Evolutionary conservation across 2,888 invertebrate genomes (phyloP), one percentile per base, ranked within the genome.

Genomic region (Rotaria socialis): DNA sequence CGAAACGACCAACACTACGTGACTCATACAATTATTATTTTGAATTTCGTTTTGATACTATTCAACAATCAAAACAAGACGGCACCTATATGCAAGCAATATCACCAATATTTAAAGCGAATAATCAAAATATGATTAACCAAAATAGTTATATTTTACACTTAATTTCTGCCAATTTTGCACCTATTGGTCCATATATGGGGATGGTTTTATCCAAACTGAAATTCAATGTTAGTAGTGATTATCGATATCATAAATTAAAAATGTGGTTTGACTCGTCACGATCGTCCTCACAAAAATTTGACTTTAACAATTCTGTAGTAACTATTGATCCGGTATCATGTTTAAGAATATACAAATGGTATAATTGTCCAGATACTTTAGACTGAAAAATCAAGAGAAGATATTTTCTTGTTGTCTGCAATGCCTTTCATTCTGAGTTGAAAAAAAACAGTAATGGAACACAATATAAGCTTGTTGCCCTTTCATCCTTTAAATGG

Each of bases 201-300:
- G 91, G 91, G 10, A 88, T 90, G 67, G 87, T 90, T 41, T 88
- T 91, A 84, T 89, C 88, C 56, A 89, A 89, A 75, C 89, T 90
- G 0, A 89, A 89, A 86, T 87, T 91, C 22, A 90, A 89, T 75
- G 89, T 91, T 10, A 89, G 90, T 80, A 89, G 89, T 22, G 89
- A 89, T 19, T 91, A 91, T 90, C 88, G 90, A 43, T 89, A 90
- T 85, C 90, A 91, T 87, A 89, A 89, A 67, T 88, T 91, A 14
- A 89, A 89, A 47, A 88, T 91, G 52, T 88, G 89, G n/a, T 90
- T 91, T 88, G 89, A 89, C 86, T 88, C 89, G n/a, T 14, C 47
- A n/a, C 24, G 47, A 47, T 43, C 41, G 47, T 80, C 47, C 47
- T 47, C 47, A 47, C n/a, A 24, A 47, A 80, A 43, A 47, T 24